Base-by-base conservation (phyloP, 2,888 invertebrate genomes). In the Villa cingulata region DNA sequence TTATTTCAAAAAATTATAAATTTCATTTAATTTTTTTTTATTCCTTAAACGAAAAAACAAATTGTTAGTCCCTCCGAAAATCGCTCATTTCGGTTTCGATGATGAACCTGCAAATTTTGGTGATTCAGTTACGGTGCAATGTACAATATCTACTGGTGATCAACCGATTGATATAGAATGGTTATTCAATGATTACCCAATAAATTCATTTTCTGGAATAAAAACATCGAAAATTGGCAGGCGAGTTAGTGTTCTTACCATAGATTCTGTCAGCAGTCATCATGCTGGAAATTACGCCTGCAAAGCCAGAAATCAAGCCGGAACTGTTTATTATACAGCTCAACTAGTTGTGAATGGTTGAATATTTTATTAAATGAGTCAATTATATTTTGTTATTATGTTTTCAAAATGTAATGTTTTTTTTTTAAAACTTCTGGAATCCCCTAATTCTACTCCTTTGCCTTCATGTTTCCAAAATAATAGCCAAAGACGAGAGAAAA, bases 131-230 rank as follows among this genome's bases (percentile, higher is more conserved):
- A 77, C 78, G 37, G 70, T 78, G 32, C 73, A 74, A 47, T 81
- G 81, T 62, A 73, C 76, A 46, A 76, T 81, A 32, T 72, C 73
- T n/a, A 77, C 78, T 61, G 81, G 84, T 18, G 84, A 84, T 65
- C 69, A 75, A 51, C 83, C 83, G 2, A 71, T 83, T 47, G 72
- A 74, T 53, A 77, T 83, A 46, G 68, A 68, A 29, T 83, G 82
- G 82, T 66, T 71, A 29, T 77, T 80, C 56, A 77, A 81, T 62
- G 78, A 82, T 62, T 78, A 77, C 59, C 70, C 72, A 53, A 73
- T 76, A 50, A 76, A 82, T 62, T 71, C 73, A 59, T 76, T 73
- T 51, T 58, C 74, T 68, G 63, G 69, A 39, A 60, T 63, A 4
- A 62, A 60, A 18, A 73, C 72, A 46, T 71, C 73, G 41, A 66